Conservation (phyloP, 1,140 invertebrate genomes). For the Macrostomum lignano region DNA sequence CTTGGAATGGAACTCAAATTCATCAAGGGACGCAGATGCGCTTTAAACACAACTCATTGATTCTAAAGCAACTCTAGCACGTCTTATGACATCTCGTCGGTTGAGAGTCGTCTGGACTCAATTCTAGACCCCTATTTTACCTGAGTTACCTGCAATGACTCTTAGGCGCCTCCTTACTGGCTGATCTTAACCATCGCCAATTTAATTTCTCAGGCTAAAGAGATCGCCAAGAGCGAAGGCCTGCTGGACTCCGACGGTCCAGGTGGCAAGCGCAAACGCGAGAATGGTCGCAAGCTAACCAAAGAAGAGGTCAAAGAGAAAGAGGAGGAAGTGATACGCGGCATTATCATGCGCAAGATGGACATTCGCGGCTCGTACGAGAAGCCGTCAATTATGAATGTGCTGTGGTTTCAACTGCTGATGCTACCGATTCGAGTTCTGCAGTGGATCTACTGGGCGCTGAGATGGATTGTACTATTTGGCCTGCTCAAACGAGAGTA, state of each 20-base stretch:
- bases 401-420: slow-evolving; percentile 50
- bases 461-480: slow-evolving; percentile 49
- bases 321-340: slow-evolving; percentile 45
- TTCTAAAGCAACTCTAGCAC: no score
- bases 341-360: slow-evolving; percentile 59
- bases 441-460: slow-evolving; percentile 41
- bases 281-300: slow-evolving; percentile 14
- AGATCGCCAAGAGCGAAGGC: slow-evolving; percentile 46
- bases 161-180: no score
- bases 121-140: no score
- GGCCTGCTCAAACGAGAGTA: slow-evolving; percentile 43
- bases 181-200: no score
- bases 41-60: no score
- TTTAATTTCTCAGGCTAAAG: no score
- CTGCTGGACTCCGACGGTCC: slow-evolving; percentile 31
- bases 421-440: slow-evolving; percentile 42
- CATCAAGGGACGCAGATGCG: no score
- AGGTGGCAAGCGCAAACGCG: slow-evolving; percentile 28
- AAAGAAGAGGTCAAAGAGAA: slow-evolving; percentile 44
- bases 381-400: slow-evolving; percentile 42
- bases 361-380: slow-evolving; percentile 61
- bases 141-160: no score
- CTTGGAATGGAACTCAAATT: no score
- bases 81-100: no score
- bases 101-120: no score